A percentile compares a stretch with the other conserved stretches of the same genome.
These are phyloP conservation scores for Argopecten irradians DNA, from an alignment of 1,140 invertebrate genomes.

Conservation along the genomic window DNA sequence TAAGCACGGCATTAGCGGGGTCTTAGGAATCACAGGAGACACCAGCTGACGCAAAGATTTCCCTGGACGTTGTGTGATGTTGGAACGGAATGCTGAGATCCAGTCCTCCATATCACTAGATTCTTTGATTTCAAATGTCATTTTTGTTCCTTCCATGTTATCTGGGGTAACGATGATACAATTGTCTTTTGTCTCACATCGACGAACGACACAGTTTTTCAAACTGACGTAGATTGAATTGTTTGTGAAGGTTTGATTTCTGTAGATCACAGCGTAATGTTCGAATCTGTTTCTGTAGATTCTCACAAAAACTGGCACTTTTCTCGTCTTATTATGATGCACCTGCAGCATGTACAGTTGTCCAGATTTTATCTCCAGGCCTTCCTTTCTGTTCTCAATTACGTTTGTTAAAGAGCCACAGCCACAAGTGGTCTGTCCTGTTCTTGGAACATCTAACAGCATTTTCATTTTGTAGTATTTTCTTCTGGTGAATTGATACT, in stretches of 20 bases:
- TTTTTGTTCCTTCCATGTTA: constrained; percentile 33
- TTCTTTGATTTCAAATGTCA: constrained; percentile 26
- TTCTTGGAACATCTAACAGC: background rate
- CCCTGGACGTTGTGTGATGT: background rate
- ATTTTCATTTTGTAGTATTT: background rate
- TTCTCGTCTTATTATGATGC: background rate
- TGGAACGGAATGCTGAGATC: constrained; percentile 12
- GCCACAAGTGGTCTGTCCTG: background rate
- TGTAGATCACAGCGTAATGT: constrained; percentile 42
- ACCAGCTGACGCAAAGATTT: background rate
- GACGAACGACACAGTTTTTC: constrained; percentile 13
- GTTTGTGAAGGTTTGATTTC: constrained; percentile 26
- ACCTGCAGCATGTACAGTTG: background rate
- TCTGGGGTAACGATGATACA: constrained; percentile 16
- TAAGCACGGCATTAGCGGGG: background rate
- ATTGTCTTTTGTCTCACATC: background rate
- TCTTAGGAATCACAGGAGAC: background rate
- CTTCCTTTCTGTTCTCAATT: background rate
- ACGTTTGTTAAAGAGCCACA: background rate
- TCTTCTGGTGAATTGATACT: background rate
- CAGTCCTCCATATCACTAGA: background rate
- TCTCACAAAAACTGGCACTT: constrained; percentile 28
- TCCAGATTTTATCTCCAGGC: constrained; percentile 28
- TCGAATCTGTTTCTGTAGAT: constrained; percentile 42
- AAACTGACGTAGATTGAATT: constrained; percentile 5